phyloP scores from a whole-genome alignment of 2,113 vertebrate genomes.

The Felis catus region F.catus_Fca126_mat1.0 CM031419.1:217003501-217004000 shows the following conservation, averaged over 20 bases:
- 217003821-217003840: accelerated
- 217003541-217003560: accelerated
- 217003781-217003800: accelerated
- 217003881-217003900: accelerated
- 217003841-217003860: accelerated
- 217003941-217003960: neutral
- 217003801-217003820: neutral
- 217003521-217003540: neutral
- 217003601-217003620: neutral
- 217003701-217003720: neutral
- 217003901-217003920: accelerated
- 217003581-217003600: neutral
- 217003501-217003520: accelerated
- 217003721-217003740: neutral
- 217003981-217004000: too few species aligned
- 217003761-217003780: neutral
- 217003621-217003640: accelerated
- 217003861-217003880: accelerated
- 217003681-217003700: too few species aligned
- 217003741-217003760: neutral
- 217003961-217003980: too few species aligned
- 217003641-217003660: neutral
- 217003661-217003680: neutral
- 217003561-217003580: accelerated
- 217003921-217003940: accelerated